Conservation (phyloP, 2,797 vertebrate genomes). For the Chaetophractus vellerosus region DNA sequence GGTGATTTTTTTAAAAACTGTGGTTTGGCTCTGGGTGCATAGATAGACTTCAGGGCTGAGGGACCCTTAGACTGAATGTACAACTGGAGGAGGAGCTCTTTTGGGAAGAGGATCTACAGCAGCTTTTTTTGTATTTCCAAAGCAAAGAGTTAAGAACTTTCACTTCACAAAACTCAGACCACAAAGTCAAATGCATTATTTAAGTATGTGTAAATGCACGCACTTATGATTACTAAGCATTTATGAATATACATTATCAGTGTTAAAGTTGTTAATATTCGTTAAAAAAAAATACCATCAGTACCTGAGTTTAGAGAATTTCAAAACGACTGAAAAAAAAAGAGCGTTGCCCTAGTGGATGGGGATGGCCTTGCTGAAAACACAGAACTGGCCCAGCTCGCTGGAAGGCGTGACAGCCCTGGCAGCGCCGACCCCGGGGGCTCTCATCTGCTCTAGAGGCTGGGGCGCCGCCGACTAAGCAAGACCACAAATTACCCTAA, state of each 20-base stretch:
- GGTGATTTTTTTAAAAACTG: background rate
- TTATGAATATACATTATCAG: background rate
- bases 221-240: background rate
- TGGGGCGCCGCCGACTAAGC: no score
- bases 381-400: background rate
- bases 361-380: background rate
- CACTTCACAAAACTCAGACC: background rate
- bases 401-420: no score
- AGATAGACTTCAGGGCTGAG: background rate
- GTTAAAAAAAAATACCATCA: background rate
- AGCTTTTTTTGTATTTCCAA: background rate
- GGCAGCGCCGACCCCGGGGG: no score
- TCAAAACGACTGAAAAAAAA: background rate
- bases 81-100: background rate
- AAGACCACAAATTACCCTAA: no score
- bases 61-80: background rate
- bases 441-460: no score
- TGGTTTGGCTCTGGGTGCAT: background rate
- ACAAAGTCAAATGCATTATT: no score
- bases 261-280: background rate
- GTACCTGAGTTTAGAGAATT: background rate
- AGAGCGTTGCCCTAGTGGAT: background rate
- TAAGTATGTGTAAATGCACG: no score
- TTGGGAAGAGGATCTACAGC: fast-evolving
- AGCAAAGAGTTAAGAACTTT: background rate